Percentiles rank a stretch among this genome's conserved stretches.
These are phyloP conservation scores for Sussaba pulchella DNA, from an alignment of 2,888 invertebrate genomes.

Conservation along the genomic window DNA sequence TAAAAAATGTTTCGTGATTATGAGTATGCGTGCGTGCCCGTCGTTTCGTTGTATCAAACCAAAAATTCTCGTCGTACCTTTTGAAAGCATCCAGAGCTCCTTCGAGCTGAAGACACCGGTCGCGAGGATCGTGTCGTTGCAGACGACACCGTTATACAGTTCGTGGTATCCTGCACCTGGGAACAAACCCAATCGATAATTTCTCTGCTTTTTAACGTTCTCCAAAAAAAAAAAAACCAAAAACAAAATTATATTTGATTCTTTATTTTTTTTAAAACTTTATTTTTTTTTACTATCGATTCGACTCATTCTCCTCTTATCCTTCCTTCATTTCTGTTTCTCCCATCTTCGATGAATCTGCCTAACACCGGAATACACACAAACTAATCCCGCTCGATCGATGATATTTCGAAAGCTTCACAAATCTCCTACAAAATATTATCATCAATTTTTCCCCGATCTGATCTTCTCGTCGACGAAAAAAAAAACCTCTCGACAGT, in stretches of 20 bases:
- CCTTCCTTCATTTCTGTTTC: constrained; percentile 15
- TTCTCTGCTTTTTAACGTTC: constrained; percentile 31
- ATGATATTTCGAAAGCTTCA: not conserved
- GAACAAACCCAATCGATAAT: constrained; percentile 82
- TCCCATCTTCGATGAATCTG: constrained; percentile 20
- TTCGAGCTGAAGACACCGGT: constrained; percentile 99
- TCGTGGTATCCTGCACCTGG: constrained; percentile 89
- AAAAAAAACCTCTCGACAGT: not conserved
- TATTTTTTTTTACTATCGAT: constrained; percentile 43
- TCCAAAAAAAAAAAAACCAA: no score
- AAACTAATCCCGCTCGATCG: not conserved
- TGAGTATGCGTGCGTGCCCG: constrained; percentile 35
- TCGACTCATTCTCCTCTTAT: constrained; percentile 26
- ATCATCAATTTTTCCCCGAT: not conserved
- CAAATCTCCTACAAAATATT: not conserved
- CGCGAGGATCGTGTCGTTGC: constrained; percentile 99
- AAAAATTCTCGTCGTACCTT: constrained; percentile 88
- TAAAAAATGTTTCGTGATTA: not conserved
- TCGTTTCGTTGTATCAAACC: constrained; percentile 27
- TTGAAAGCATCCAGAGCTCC: constrained; percentile 99
- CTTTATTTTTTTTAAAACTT: constrained; percentile 29
- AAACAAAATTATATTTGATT: no score
- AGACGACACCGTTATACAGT: constrained; percentile 99
- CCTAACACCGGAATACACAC: not conserved
- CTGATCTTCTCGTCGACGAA: no score